These are phyloP conservation scores for Chrysomela aeneicollis DNA, from an alignment of 2,888 invertebrate genomes.

Conservation along the genomic window DNA sequence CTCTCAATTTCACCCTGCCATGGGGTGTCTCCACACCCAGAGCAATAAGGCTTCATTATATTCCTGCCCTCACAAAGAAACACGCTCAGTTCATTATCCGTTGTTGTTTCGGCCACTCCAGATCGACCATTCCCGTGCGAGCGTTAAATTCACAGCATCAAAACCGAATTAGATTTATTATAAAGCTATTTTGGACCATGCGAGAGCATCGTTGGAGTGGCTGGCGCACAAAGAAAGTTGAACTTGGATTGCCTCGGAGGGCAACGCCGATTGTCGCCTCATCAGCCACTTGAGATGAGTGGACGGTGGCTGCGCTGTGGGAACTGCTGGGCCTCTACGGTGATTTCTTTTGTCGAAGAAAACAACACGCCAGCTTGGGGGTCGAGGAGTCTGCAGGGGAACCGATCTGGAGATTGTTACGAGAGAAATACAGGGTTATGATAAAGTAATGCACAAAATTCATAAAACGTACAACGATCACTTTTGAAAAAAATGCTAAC, in stretches of 20 bases:
- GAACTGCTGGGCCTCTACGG: slow-evolving; percentile 53
- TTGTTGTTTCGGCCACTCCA: background rate
- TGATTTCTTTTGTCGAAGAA: slow-evolving; percentile 35
- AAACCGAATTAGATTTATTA: slow-evolving; percentile 44
- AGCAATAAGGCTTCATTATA: no score
- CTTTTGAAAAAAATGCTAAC: no score
- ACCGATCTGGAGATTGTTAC: background rate
- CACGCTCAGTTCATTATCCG: background rate
- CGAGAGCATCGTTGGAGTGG: slow-evolving; percentile 47
- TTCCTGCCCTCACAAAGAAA: background rate
- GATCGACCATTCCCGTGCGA: slow-evolving; percentile 5
- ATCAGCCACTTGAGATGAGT: slow-evolving; percentile 54
- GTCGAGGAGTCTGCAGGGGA: background rate
- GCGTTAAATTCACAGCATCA: slow-evolving; percentile 43
- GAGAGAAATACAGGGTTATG: background rate
- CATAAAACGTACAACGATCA: no score
- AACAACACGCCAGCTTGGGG: slow-evolving; percentile 29
- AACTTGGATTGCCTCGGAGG: slow-evolving; percentile 47
- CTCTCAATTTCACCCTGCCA: no score
- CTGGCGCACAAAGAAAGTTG: slow-evolving; percentile 50
- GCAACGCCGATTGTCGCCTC: slow-evolving; percentile 46
- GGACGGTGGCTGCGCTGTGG: slow-evolving; percentile 54
- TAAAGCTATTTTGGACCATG: slow-evolving; percentile 43
- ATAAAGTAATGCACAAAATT: no score
- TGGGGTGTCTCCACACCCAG: no score